Evolutionary conservation across 2,888 invertebrate species (phyloP), one percentile per base, ranked within the genome.

Genomic region (Anodontia alba): DNA sequence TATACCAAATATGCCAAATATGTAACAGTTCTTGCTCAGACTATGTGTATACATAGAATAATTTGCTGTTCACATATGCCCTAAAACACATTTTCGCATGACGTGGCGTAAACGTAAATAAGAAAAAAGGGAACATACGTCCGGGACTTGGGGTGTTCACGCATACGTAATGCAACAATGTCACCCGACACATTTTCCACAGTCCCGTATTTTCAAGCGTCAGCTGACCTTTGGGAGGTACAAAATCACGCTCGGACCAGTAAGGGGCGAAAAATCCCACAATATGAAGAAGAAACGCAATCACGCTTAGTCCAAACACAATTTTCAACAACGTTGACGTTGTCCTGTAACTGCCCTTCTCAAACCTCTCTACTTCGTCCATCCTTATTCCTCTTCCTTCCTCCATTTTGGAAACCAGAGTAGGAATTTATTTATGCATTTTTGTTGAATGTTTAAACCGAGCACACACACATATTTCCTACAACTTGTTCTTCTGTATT

Each of bases 271-370:
- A 82, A 71, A 82, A 85, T 49, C 82, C 85, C 15, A 85, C 73
- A 82, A 85, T 85, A 31, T 85, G 73, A 3, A 85, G n/a, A 17
- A 85, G 36, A 36, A 85, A 82, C 7, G 62, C 82, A 5, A 80
- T 33, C n/a, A 85, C 49, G 3, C 42, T 33, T 8, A 78, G 29
- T 38, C 72, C 66, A 15, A 85, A 73, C 26, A 73, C 75, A 42
- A 85, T 73, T 72, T 73, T 80, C 38, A 82, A 73, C 20, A 85
- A 68, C 17, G 80, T 46, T 7, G 76, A 57, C 12, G 85, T 77
- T n/a, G 71, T 20, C 29, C 73, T 80, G 67, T 66, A 85, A 7
- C 78, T 76, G 5, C 38, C 38, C 3, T 36, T 57, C 51, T 78
- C 78, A 80, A 78, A 75, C 17, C 38, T 75, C 46, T 31, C 8